A percentile compares a stretch with the other conserved stretches of the same genome.
These are phyloP conservation scores for Eclectus roratus DNA, from an alignment of 2,113 vertebrate genomes.

Conservation along the genomic window DNA sequence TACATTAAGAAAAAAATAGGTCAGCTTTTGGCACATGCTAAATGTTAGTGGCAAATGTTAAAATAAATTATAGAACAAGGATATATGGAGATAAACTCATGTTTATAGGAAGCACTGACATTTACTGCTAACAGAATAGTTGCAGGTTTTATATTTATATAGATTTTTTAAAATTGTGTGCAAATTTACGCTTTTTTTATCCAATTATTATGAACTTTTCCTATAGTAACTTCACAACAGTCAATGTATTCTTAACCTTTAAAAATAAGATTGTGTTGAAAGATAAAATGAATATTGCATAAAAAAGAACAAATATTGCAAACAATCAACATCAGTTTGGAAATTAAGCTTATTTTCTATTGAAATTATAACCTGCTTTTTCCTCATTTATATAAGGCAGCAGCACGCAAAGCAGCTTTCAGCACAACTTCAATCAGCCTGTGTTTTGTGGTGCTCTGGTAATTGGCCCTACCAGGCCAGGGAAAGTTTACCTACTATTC, in stretches of 20 bases:
- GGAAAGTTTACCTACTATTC: neutral
- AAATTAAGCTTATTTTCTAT: neutral
- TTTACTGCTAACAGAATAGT: neutral
- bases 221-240: neutral
- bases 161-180: neutral
- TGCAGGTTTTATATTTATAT: neutral
- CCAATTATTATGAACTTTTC: neutral
- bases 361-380: neutral
- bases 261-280: neutral
- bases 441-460: neutral
- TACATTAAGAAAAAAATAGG: neutral
- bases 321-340: neutral
- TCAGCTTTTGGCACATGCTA: neutral
- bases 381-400: neutral
- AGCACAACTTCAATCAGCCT: neutral
- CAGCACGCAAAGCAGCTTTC: neutral
- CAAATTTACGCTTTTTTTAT: slow-evolving; percentile 2
- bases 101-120: neutral
- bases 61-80: neutral
- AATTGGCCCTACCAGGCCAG: neutral
- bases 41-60: neutral
- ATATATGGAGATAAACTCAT: neutral
- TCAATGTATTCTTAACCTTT: neutral
- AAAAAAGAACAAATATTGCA: neutral
- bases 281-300: neutral